phyloP scores from a whole-genome alignment of 2,888 invertebrate species.

The Phalera bucephala region DNA sequence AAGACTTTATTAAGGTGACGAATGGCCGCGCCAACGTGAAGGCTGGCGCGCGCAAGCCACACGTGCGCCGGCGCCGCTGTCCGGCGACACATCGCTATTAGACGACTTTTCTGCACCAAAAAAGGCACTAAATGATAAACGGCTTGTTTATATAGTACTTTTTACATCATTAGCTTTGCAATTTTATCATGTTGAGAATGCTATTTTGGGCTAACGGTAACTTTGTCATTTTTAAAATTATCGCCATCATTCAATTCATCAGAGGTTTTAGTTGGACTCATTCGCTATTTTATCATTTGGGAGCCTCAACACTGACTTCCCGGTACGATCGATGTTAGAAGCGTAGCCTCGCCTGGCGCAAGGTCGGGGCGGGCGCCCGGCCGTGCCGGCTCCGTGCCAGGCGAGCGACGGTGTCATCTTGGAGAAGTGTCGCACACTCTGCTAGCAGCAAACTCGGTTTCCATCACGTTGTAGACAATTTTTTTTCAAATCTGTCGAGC shows the following conservation, averaged over 20 bases:
- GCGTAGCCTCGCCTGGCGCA: conserved; percentile 51
- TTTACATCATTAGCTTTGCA: conserved; percentile 57
- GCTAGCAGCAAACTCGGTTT: conserved; percentile 55
- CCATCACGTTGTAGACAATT: conserved; percentile 70
- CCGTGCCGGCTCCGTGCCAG: conserved; percentile 7
- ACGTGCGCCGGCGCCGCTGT: conserved; percentile 27
- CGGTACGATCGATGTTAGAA: conserved; percentile 69
- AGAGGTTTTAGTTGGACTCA: conserved; percentile 46
- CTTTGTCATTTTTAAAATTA: conserved; percentile 38
- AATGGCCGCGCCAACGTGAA: conserved; percentile 18
- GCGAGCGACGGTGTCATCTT: conserved; percentile 48
- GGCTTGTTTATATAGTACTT: conserved; percentile 56
- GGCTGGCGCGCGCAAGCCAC: conserved; percentile 3
- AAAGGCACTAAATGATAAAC: conserved; percentile 81
- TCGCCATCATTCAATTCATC: conserved; percentile 49
- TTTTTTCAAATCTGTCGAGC: conserved; percentile 73
- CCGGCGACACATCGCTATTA: conserved; percentile 57
- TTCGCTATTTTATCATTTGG: conserved; percentile 80
- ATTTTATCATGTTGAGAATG: conserved; percentile 61
- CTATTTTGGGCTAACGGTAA: conserved; percentile 39
- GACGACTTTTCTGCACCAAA: conserved; percentile 66
- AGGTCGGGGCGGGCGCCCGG: conserved; percentile 5
- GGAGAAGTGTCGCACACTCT: conserved; percentile 48
- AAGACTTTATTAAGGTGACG: no score
- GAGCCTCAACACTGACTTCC: conserved; percentile 67